phyloP scores from a whole-genome alignment of 2,113 vertebrate species.

The Chlorodrepanis virens region DNA sequence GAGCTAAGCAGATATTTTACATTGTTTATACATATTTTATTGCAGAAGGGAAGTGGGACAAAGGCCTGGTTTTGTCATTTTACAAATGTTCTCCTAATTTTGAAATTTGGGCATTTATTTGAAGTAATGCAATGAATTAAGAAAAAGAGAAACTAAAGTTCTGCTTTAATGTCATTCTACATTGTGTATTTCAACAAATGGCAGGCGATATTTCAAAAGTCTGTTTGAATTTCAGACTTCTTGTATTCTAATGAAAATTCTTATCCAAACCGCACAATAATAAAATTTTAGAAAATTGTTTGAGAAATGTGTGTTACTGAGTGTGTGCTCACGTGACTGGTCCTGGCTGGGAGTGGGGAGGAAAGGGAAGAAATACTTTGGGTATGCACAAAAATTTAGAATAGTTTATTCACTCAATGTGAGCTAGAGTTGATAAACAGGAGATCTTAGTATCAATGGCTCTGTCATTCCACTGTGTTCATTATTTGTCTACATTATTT shows the following conservation, averaged over 20 bases:
- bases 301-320: not conserved
- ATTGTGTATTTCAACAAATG: not conserved
- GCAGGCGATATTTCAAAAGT: not conserved
- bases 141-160: not conserved
- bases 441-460: not conserved
- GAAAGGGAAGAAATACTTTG: not conserved
- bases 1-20: not conserved
- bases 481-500: not conserved
- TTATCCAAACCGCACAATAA: not conserved
- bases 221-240: not conserved
- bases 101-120: not conserved
- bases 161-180: not conserved
- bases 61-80: not conserved
- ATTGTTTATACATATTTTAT: not conserved
- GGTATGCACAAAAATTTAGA: not conserved
- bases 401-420: not conserved
- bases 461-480: accelerated
- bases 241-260: not conserved
- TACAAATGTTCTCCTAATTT: not conserved
- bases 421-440: not conserved
- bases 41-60: not conserved
- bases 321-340: not conserved
- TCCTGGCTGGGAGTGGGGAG: not conserved
- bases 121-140: not conserved
- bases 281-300: not conserved